Evolutionary conservation across 1,140 invertebrate species (phyloP), one percentile per base, ranked within the genome.

Genomic region (Lordiphosa clarofinis): DNA sequence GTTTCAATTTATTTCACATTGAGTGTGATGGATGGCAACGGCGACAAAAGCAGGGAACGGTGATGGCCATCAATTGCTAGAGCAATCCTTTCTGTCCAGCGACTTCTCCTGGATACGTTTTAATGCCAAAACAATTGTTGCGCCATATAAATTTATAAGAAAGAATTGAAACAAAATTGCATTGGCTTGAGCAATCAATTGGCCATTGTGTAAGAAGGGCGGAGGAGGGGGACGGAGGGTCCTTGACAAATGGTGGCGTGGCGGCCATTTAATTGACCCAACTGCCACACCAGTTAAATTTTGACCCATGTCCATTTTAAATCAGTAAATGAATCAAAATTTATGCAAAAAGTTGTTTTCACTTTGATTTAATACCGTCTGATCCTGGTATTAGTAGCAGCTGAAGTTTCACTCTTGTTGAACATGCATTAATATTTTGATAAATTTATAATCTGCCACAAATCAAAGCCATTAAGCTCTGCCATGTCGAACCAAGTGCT

Each of bases 81-180:
- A 5, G 21, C 21, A 24, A 24, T 4, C 61, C 42, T 53, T 58
- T 11, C 24, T 24, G 31, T 31, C 9, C n/a, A 5, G 9, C 37
- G 6, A 12, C n/a, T 15, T 15, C 15, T 39, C 12, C 6, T 3
- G 11, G 42, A 44, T 44, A 21, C 49, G 42, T 54, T 60, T 56
- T 71, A 71, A 71, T 71, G 67, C 63, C 67, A 71, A 71, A 71
- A 71, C 67, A 71, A 71, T 71, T 71, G 63, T 71, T 71, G 63
- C 52, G 19, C 52, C 38, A 67, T 57, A 66, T 66, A 61, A 56
- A 68, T 68, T 54, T 40, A 38, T 39, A 39, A 24, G 44, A 21
- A 21, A 21, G 49, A 63, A 68, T 66, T 66, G 50, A 46, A 54
- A 6, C 38, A 8, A 28, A 28, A 28, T 28, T 28, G 15, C 24